Percentiles rank a stretch among this genome's conserved stretches.
Conservation (phyloP, 2,113 vertebrate genomes). For the Bubo scandiacus region DNA sequence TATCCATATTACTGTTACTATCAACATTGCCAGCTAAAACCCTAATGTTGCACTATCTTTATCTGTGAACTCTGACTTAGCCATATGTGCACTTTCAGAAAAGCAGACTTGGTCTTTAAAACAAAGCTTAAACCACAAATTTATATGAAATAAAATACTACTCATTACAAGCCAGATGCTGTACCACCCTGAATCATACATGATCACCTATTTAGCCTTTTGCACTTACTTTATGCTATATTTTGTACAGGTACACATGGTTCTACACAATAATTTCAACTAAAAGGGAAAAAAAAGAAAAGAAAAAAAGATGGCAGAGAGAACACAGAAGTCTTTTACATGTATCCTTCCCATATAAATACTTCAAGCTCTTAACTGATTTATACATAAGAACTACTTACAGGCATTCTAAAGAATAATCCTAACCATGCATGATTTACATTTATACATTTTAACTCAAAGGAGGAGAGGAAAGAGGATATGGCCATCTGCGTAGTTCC, state of each 20-base stretch:
- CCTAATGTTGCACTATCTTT: constrained; percentile 53
- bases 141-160: constrained; percentile 5
- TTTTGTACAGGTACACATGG: not conserved
- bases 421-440: constrained; percentile 8
- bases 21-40: constrained; percentile 48
- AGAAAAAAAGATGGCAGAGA: not conserved
- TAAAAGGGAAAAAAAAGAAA: not conserved
- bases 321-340: not conserved
- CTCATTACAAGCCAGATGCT: constrained; percentile 18
- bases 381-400: constrained; percentile 26
- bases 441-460: constrained; percentile 28
- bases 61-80: constrained; percentile 48
- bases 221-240: not conserved
- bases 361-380: constrained; percentile 15
- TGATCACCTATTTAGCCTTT: constrained; percentile 9
- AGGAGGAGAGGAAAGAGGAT: constrained; percentile 30
- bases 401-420: constrained; percentile 34
- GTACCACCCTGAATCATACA: not conserved
- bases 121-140: constrained; percentile 20
- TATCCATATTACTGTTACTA: constrained; percentile 60
- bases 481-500: constrained; percentile 3
- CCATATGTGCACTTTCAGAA: constrained; percentile 37
- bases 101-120: constrained; percentile 21
- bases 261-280: not conserved
- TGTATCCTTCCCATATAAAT: constrained; percentile 5